Conservation (phyloP, 2,113 vertebrate species). For the Rhinolophus ferrumequinum region DNA sequence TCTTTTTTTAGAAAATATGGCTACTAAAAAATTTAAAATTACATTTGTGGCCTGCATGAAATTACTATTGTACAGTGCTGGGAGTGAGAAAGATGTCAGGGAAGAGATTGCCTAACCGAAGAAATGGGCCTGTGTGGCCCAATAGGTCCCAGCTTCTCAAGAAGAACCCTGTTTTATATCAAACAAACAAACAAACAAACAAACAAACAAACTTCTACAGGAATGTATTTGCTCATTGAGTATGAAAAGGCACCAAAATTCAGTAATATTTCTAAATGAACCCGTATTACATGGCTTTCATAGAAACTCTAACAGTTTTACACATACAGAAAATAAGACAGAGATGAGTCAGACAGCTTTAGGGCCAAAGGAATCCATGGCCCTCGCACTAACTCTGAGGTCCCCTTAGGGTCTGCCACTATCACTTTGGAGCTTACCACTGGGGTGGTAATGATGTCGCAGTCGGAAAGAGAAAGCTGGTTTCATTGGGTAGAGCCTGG, state of each 20-base stretch:
- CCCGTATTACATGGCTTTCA: background rate
- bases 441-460: background rate
- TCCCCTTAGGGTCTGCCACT: background rate
- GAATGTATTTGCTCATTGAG: background rate
- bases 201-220: background rate
- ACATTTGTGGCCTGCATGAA: background rate
- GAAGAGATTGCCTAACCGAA: background rate
- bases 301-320: background rate
- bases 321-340: background rate
- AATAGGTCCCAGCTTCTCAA: background rate
- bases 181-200: background rate
- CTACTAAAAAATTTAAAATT: background rate
- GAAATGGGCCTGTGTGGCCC: background rate
- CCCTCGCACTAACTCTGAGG: background rate
- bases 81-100: background rate
- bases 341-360: background rate
- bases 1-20: slow-evolving; percentile 1
- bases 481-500: background rate
- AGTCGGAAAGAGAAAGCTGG: background rate
- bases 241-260: background rate
- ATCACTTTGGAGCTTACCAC: background rate
- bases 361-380: too few species aligned
- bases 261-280: slow-evolving; percentile 20
- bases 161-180: background rate
- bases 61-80: background rate